These are phyloP conservation scores for Phenganax marumi DNA, from an alignment of 92 coral and sea anemone genomes.

Conservation along the genomic window DNA sequence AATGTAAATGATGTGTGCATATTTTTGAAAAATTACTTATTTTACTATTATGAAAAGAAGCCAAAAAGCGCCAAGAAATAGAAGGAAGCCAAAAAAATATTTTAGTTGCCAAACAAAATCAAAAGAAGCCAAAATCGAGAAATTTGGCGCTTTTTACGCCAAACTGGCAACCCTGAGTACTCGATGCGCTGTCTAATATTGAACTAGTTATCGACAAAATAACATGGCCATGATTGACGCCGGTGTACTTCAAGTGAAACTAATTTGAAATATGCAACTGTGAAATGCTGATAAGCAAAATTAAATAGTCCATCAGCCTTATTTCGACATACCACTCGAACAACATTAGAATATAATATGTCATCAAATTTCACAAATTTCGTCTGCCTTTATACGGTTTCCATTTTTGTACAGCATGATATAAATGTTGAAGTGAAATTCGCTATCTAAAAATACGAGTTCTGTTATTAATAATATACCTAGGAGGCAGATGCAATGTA, in stretches of 20 bases:
- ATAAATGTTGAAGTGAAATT: background rate
- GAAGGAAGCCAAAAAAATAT: no score
- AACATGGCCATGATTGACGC: background rate
- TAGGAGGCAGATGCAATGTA: background rate
- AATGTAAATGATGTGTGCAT: no score
- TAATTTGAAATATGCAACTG: conserved; percentile 26
- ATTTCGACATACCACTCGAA: conserved; percentile 4
- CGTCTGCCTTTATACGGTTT: background rate
- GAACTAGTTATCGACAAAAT: no score
- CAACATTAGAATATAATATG: background rate
- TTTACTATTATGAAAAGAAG: no score
- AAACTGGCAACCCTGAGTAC: no score
- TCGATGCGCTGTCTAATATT: no score
- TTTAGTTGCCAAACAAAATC: no score
- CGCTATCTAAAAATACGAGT: conserved; percentile 15
- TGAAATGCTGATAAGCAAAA: conserved; percentile 29
- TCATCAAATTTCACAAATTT: conserved; percentile 16
- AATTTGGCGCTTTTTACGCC: no score
- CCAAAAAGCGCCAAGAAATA: no score
- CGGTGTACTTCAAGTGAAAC: conserved; percentile 16
- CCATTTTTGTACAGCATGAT: background rate
- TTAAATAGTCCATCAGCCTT: conserved; percentile 9
- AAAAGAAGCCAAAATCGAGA: no score
- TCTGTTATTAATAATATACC: background rate
- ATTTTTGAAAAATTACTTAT: no score